These are phyloP conservation scores for Sinopyrophorus schimmeli DNA, from an alignment of 2,888 invertebrate species.

Conservation along the genomic window DNA sequence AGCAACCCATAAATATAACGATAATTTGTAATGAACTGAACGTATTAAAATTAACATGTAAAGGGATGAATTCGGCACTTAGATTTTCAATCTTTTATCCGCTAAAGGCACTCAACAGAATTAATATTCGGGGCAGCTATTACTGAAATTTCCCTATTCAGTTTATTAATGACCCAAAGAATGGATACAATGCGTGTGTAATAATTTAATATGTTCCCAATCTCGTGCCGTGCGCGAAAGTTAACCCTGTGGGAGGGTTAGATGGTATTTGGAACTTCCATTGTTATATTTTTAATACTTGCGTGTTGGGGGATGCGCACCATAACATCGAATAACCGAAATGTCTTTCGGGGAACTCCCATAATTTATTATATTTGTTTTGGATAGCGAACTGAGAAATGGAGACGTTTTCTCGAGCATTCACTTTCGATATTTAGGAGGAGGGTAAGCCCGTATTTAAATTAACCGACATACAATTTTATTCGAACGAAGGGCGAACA, in stretches of 20 bases:
- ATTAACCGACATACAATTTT: slow-evolving; percentile 6
- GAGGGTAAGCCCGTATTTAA: not conserved
- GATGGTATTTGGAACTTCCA: slow-evolving; percentile 14
- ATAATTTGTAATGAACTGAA: too few relatives aligned
- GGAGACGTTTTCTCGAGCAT: not conserved
- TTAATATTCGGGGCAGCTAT: slow-evolving; percentile 21
- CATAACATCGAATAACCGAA: slow-evolving; percentile 13
- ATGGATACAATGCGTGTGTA: slow-evolving; percentile 26
- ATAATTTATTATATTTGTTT: slow-evolving; percentile 14
- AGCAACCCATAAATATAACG: too few relatives aligned
- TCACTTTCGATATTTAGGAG: slow-evolving; percentile 3
- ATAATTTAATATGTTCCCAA: slow-evolving; percentile 29
- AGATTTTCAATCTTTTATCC: slow-evolving; percentile 20
- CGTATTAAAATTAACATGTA: slow-evolving; percentile 8
- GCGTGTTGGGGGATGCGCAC: slow-evolving; percentile 18
- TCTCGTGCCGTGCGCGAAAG: slow-evolving; percentile 21
- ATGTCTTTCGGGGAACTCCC: slow-evolving; percentile 18
- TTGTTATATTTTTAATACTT: slow-evolving; percentile 21
- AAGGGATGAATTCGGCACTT: slow-evolving; percentile 12
- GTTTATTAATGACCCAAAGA: slow-evolving; percentile 25
- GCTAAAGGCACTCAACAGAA: slow-evolving; percentile 22
- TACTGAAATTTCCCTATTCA: slow-evolving; percentile 23
- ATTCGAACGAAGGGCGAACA: slow-evolving; percentile 12
- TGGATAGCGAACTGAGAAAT: slow-evolving; percentile 9
- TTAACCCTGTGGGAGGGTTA: slow-evolving; percentile 21